Base-by-base conservation (phyloP, 2,888 invertebrate genomes). In the Leuctra nigra region DNA sequence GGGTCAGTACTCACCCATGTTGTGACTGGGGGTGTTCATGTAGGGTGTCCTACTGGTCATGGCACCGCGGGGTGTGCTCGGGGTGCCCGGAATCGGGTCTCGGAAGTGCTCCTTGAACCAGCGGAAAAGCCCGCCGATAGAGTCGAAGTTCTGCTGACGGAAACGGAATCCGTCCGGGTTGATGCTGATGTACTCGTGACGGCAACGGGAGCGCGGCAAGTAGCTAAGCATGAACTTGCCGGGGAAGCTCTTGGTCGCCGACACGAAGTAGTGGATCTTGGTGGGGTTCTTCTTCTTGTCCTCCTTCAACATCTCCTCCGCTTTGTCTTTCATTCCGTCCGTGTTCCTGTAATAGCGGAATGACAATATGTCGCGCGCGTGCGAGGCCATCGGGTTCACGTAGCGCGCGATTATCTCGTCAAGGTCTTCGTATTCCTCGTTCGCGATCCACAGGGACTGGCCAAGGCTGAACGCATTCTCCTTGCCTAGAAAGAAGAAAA, bases 71-170 rank as follows among this genome's bases (percentile, higher is more conserved):
- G 87, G 86, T 9, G 89, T 88, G 55, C 84, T 82, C 1, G 83
- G 87, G 4, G 88, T 88, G 20, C 79, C 78, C 0, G 90, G 89
- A 50, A 90, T 79, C 0, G 95, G 91, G 68, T 97, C 96, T 62
- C 92, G 77, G 76, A 94, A 99, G 71, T 99, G 95, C 72, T 94
- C 93, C 70, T 99, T 99, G 73, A 99, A 99, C 97, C 97, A 99
- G 59, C 88, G 86, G 66, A 99, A 80, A 58, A 98, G 70, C 11
- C 82, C 77, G 39, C 82, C 81, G 1, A 95, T 76, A 0, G 89
- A 85, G 63, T 88, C 87, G 72, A 98, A 98, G 70, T 87, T 82
- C 67, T 92, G 87, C 62, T 87, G 85, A 22, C 98, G 77, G 72
- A 93, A 99, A 55, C 88, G 81, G 70, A 93, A 90, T 1, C 99